phyloP scores from a whole-genome alignment of 2,797 vertebrate genomes.

The Sternotherus odoratus region DNA sequence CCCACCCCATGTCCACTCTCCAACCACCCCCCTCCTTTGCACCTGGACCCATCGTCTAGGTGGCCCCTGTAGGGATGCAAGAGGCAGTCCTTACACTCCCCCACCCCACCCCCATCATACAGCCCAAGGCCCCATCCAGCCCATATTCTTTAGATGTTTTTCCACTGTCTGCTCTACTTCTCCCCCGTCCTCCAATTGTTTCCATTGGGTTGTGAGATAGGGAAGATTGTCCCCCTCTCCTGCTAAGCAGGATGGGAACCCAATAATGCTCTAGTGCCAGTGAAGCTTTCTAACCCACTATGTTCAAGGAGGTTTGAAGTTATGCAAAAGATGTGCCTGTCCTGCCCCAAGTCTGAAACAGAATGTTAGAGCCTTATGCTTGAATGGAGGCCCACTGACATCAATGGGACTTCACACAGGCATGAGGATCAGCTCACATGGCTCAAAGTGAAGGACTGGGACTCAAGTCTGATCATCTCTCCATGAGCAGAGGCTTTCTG shows the following conservation, averaged over 20 bases:
- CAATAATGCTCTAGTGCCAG: neutral
- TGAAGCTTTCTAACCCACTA: neutral
- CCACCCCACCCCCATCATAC: neutral
- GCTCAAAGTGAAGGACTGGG: neutral
- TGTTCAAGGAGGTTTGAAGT: neutral
- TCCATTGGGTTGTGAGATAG: accelerated
- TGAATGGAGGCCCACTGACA: neutral
- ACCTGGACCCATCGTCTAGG: neutral
- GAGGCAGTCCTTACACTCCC: neutral
- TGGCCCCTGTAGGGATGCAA: neutral
- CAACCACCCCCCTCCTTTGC: neutral
- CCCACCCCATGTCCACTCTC: neutral
- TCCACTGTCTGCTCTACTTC: neutral
- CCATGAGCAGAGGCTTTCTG: neutral
- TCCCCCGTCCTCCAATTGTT: neutral
- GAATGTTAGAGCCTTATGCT: neutral
- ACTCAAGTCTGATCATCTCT: neutral
- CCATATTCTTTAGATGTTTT: neutral
- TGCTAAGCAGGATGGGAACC: neutral
- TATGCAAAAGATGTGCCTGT: neutral
- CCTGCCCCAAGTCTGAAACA: neutral
- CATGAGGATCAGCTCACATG: neutral
- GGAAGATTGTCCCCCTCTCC: neutral
- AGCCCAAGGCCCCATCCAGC: neutral
- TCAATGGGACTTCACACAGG: neutral